These are phyloP conservation scores for Cordilura impudica DNA, from an alignment of 2,888 invertebrate genomes.

Conservation along the genomic window DNA sequence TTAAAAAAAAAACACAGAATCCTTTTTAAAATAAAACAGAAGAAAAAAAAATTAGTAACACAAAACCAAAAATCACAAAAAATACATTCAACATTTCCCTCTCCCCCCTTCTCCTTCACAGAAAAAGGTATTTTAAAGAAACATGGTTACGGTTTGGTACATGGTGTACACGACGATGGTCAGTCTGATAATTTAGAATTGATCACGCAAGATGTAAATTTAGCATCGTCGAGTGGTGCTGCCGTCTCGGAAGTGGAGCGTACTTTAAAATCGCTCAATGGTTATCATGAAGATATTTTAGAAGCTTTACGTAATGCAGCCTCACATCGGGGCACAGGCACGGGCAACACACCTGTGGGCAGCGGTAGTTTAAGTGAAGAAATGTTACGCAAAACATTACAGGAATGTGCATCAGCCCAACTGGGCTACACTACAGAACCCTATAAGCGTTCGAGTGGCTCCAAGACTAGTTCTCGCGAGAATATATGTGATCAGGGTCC, in stretches of 20 bases:
- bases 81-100: conserved; percentile 59
- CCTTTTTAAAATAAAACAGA: conserved; percentile 2
- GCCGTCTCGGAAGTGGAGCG: conserved; percentile 89
- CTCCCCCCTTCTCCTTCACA: conserved; percentile 72
- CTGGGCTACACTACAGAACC: conserved; percentile 79
- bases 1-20: conserved; percentile 2
- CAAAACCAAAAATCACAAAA: conserved; percentile 17
- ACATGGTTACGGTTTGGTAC: conserved; percentile 87
- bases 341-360: conserved; percentile 81
- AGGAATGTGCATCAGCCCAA: conserved; percentile 80
- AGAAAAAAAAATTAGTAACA: neutral
- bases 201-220: conserved; percentile 84
- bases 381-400: conserved; percentile 83
- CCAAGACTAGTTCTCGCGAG: conserved; percentile 83
- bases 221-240: conserved; percentile 80
- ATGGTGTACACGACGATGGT: conserved; percentile 84
- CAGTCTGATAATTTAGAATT: conserved; percentile 85
- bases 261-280: conserved; percentile 92
- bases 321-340: conserved; percentile 82
- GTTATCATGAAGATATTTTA: conserved; percentile 94
- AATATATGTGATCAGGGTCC: conserved; percentile 86
- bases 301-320: conserved; percentile 93
- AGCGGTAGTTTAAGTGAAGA: conserved; percentile 85
- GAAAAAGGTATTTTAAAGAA: conserved; percentile 96
- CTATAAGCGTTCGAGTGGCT: conserved; percentile 81